Evolutionary conservation across 2,113 vertebrate species (phyloP).

Genomic region (Desmodus rotundus): DNA sequence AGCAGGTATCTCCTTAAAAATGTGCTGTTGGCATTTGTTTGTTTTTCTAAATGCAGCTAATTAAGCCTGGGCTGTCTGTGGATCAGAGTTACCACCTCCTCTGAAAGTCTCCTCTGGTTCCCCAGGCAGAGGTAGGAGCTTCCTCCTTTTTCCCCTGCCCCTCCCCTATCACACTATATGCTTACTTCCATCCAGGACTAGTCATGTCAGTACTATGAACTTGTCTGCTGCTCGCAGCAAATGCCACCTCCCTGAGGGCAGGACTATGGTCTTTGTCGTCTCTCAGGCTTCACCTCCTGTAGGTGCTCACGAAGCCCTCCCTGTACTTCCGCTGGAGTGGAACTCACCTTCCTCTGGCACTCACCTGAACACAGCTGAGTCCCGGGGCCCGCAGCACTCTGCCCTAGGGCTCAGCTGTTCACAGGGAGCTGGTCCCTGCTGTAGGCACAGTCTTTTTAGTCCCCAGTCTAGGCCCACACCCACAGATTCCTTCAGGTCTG

Average conservation of each 20-base stretch:
- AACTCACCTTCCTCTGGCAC: no score
- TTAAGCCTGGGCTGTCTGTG: not conserved
- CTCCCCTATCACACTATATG: accelerated
- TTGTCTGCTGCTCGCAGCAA: not conserved
- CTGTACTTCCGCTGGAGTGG: not conserved
- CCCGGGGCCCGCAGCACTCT: no score
- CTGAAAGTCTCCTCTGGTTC: not conserved
- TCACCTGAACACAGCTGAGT: not conserved
- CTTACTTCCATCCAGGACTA: not conserved
- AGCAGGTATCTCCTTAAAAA: not conserved
- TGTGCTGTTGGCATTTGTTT: not conserved
- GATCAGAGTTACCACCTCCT: not conserved
- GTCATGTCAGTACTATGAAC: not conserved
- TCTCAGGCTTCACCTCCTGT: not conserved
- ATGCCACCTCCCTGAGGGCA: not conserved
- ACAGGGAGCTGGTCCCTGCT: not conserved
- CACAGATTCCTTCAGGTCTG: not conserved
- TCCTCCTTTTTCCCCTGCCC: not conserved
- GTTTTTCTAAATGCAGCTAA: not conserved
- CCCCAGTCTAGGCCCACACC: not conserved
- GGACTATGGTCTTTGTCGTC: not conserved
- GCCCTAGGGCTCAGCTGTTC: not conserved
- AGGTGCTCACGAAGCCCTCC: not conserved
- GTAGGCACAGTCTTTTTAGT: not conserved
- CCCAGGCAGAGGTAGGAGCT: not conserved